Conservation (phyloP, 2,113 vertebrate genomes). For the Sisor rabdophorus region DNA sequence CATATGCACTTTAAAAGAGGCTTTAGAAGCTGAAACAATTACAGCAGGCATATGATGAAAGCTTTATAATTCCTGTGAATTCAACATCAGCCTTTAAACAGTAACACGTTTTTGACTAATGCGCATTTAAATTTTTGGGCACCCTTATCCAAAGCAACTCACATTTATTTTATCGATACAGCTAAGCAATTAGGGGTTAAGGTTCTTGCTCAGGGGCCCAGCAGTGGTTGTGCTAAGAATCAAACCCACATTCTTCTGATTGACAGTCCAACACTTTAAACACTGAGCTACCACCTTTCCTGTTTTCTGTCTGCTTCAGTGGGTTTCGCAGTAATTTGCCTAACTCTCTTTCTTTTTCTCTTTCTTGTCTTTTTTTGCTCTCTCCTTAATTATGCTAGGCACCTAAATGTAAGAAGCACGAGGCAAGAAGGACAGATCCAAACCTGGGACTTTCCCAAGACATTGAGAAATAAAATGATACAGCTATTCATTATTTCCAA, state of each 20-base stretch:
- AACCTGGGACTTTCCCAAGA: slow-evolving; percentile 44
- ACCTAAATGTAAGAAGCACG: slow-evolving; percentile 22
- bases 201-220: too few relatives aligned
- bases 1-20: background rate
- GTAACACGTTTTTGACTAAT: background rate
- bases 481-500: slow-evolving; percentile 27
- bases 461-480: slow-evolving; percentile 38
- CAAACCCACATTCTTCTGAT: too few relatives aligned
- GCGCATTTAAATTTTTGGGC: too few relatives aligned
- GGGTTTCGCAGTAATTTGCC: slow-evolving; percentile 19
- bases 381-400: slow-evolving; percentile 9
- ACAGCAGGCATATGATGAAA: background rate
- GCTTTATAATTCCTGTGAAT: background rate
- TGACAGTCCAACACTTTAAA: too few relatives aligned
- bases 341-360: background rate
- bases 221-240: too few relatives aligned
- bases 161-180: too few relatives aligned
- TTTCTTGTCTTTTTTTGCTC: background rate
- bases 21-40: background rate
- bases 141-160: too few relatives aligned
- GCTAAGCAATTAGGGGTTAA: too few relatives aligned
- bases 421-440: slow-evolving; percentile 25
- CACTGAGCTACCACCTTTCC: too few relatives aligned
- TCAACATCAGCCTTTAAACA: background rate
- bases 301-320: slow-evolving; percentile 4